Percentiles rank a stretch among this genome's conserved stretches.
phyloP scores from a whole-genome alignment of 2,888 invertebrate genomes.

The Rotaria macrura region DNA sequence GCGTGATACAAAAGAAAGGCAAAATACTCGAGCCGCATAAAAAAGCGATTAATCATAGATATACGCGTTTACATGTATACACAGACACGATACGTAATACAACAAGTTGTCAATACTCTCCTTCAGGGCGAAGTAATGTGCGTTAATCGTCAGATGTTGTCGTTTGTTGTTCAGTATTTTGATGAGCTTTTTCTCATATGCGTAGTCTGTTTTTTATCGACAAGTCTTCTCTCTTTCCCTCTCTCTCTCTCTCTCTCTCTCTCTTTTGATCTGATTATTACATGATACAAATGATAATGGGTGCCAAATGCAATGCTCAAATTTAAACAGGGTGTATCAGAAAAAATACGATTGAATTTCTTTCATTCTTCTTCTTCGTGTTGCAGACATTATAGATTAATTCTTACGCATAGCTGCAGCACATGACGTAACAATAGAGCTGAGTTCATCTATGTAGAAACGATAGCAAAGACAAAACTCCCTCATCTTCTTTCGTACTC shows the following conservation, averaged over 20 bases:
- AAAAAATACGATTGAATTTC: not conserved
- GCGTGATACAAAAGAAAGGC: not conserved
- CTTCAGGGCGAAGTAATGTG: not conserved
- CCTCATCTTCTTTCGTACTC: not conserved
- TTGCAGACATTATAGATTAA: not conserved
- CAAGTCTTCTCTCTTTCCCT: no score
- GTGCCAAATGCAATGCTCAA: not conserved
- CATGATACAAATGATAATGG: not conserved
- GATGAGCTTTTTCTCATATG: not conserved
- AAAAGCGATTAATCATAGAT: not conserved
- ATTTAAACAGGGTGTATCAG: not conserved
- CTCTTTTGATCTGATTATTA: not conserved
- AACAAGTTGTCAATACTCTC: not conserved
- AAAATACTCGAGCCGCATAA: not conserved
- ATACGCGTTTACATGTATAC: not conserved
- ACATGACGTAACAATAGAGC: not conserved
- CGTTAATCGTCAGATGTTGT: conserved; percentile 6
- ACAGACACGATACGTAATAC: not conserved
- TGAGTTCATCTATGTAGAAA: not conserved
- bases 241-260: no score
- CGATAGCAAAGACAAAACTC: not conserved
- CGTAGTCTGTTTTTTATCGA: not conserved
- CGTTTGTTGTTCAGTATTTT: conserved; percentile 4
- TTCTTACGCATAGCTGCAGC: not conserved
- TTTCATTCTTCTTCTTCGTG: not conserved